Evolutionary conservation across 2,797 vertebrate species (phyloP).

Genomic region (Lindbergichthys nudifrons): DNA sequence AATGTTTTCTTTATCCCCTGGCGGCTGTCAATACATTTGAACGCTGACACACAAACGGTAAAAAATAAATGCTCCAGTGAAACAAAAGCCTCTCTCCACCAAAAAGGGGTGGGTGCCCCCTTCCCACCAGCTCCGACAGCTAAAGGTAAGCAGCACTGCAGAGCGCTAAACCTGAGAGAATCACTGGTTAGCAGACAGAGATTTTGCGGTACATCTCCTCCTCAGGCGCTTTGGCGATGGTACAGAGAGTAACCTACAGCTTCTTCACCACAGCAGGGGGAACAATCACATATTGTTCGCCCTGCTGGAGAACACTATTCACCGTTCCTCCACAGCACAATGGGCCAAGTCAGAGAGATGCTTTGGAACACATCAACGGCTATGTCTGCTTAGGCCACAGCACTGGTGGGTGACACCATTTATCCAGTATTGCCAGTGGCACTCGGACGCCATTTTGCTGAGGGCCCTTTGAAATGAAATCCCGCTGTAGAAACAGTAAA

Average conservation of each 20-base stretch:
- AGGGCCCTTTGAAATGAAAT: conserved; percentile 49
- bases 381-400: conserved; percentile 67
- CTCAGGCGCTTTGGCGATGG: conserved; percentile 78
- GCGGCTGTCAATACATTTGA: conserved; percentile 52
- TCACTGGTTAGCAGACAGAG: conserved; percentile 60
- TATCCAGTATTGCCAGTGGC: conserved; percentile 60
- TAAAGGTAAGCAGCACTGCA: conserved; percentile 58
- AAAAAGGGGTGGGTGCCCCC: conserved; percentile 47
- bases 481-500: conserved; percentile 9
- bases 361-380: conserved; percentile 65
- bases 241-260: conserved; percentile 83
- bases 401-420: conserved; percentile 75
- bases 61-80: conserved; percentile 14
- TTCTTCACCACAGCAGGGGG: conserved; percentile 74
- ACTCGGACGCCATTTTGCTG: conserved; percentile 68
- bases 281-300: conserved; percentile 85
- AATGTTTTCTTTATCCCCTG: conserved; percentile 12
- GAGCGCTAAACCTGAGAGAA: conserved; percentile 63
- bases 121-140: conserved; percentile 52
- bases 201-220: conserved; percentile 66
- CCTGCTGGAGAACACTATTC: conserved; percentile 80
- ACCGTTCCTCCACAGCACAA: conserved; percentile 79
- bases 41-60: conserved; percentile 35
- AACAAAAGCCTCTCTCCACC: conserved; percentile 50
- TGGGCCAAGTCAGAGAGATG: conserved; percentile 76